Base-by-base conservation (phyloP, 2,888 invertebrate genomes). In the Torymus auratus region DNA sequence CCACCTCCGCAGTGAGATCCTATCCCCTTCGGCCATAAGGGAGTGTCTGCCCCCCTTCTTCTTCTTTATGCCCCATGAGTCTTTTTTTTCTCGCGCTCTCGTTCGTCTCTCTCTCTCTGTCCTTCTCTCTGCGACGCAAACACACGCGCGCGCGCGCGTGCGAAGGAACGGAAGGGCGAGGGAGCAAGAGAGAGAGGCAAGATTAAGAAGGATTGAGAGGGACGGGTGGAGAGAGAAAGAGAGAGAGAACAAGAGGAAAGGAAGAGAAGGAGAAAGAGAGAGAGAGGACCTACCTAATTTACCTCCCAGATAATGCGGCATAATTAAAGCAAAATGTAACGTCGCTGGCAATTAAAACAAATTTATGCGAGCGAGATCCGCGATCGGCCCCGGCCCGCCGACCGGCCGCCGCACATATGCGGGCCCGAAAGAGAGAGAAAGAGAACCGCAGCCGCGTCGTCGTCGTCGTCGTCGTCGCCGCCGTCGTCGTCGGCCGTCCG, bases 281-380 rank as follows among this genome's bases (percentile, higher is more conserved):
- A 14, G 53, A 86, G 62, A 87, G 90, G 90, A 88, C 90, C 91
- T 87, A 91, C 91, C 91, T 91, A 91, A 91, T 91, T 91, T 91
- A 91, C 91, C 90, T 90, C 91, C 90, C 91, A 90, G 91, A 91
- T 91, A 91, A 91, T 91, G 90, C 91, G 90, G 91, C 90, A 91
- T 91, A 91, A 91, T 91, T 91, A 91, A 91, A 91, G 91, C 91
- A 91, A 91, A 91, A 91, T 91, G 91, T 90, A 91, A 91, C 91
- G 91, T 91, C 91, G 90, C 90, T 91, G 91, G 91, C 91, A 91
- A 91, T 91, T 91, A 91, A 91, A 91, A 91, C 90, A 91, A 91
- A 91, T 91, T 91, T 91, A 91, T 91, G 91, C 91, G 91, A 90
- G 90, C 90, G 88, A 91, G 91, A 91, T 90, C 89, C 90, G 89